Conservation (phyloP, 2,888 invertebrate species). For the Eupithecia inturbata region DNA sequence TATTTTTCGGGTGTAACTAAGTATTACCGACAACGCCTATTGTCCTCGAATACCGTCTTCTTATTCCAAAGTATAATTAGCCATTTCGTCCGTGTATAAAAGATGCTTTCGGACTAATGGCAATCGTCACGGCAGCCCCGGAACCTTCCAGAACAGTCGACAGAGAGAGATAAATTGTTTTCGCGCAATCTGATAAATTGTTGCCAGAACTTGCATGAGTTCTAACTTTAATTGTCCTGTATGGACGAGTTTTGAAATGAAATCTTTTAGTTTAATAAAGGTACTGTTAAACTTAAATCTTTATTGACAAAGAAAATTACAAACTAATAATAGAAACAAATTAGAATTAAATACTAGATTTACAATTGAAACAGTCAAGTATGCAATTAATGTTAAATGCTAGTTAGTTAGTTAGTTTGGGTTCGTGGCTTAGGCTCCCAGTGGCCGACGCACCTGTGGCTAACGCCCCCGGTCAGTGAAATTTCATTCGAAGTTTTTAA, state of each 20-base stretch:
- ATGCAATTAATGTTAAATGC: too few relatives aligned
- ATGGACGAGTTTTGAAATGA: neutral
- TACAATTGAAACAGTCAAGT: too few relatives aligned
- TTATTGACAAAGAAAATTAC: too few relatives aligned
- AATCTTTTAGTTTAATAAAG: neutral
- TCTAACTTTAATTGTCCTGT: neutral
- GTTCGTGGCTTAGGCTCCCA: too few relatives aligned
- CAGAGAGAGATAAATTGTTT: constrained; percentile 9
- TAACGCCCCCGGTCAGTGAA: too few relatives aligned
- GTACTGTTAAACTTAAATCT: too few relatives aligned
- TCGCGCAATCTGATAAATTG: neutral
- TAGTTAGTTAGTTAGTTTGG: too few relatives aligned
- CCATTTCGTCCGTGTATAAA: neutral
- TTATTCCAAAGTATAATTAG: neutral
- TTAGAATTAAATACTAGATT: too few relatives aligned
- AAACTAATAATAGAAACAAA: too few relatives aligned
- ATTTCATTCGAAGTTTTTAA: too few relatives aligned
- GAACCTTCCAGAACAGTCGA: constrained; percentile 8
- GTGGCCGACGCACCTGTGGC: too few relatives aligned
- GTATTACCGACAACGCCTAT: neutral
- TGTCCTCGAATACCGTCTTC: neutral
- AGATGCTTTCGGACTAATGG: constrained; percentile 5
- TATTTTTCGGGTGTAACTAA: too few relatives aligned
- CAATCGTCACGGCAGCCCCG: neutral
- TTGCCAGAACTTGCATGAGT: neutral